Base-by-base conservation (phyloP, 2,113 vertebrate genomes). In the Pyrgilauda ruficollis region DNA sequence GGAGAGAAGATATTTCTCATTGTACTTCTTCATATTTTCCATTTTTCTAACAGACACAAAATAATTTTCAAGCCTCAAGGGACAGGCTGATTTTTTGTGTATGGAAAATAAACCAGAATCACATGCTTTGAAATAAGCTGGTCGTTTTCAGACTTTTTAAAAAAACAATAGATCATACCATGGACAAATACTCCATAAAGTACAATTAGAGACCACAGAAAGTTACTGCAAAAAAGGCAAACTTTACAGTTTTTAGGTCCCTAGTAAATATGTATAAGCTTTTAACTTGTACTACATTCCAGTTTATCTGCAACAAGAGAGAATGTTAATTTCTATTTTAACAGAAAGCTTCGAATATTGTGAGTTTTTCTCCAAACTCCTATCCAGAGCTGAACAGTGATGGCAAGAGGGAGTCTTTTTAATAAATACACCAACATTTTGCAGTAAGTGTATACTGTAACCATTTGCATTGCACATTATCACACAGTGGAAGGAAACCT, bases 321-420 rank as follows among this genome's bases (percentile, higher is more conserved):
- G 8, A 81, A 66, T 55, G 15, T 41, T 49, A 4, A 81, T 62
- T 78, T 79, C 13, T 28, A 11, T 39, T 85, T 64, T 47, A 83
- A 55, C 9, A 82, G 18, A 72, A 79, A 66, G 5, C 11, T 76
- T 50, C 11, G 9, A n/a, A 30, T 68, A 61, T 28, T 66, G 26
- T 9, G 30, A 76, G 13, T 20, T 64, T 31, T 84, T 56, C 35
- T 63, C 53, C 44, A 52, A 62, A 72, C 23, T 24, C 17, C 15
- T 73, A 22, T 30, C 20, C 19, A 66, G 17, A 44, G 28, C 23
- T 75, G 37, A 70, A 46, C 39, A 59, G 5, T 64, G 63, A 53
- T 23, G 15, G 52, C 8, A 59, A 86, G 18, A 6, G 17, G 1
- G 0, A 3, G 2, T 9, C n/a, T 77, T 55, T 73, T 59, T 2